Conservation (phyloP, 2,113 vertebrate genomes). For the Notiomystis cincta region DNA sequence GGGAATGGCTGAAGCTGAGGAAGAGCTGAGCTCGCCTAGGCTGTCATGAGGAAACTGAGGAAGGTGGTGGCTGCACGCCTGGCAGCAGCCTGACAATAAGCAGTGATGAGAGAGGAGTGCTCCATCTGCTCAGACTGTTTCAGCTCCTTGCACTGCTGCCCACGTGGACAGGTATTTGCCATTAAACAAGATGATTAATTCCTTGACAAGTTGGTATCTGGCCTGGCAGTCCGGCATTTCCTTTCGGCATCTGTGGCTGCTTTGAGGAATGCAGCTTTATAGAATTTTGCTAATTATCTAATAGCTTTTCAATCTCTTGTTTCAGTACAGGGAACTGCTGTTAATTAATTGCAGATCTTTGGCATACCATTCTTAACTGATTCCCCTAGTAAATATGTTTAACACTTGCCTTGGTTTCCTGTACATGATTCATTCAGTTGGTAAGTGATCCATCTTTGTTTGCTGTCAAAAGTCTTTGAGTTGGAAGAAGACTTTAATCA, state of each 20-base stretch:
- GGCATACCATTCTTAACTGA: slow-evolving; percentile 23
- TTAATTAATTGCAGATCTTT: slow-evolving; percentile 45
- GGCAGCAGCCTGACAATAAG: background rate
- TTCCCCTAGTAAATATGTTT: slow-evolving; percentile 50
- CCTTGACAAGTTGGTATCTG: slow-evolving; percentile 24
- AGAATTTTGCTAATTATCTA: slow-evolving; percentile 37
- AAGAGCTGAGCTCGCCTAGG: background rate
- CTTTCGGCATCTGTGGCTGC: background rate
- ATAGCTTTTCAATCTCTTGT: slow-evolving; percentile 35
- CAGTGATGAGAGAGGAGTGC: background rate
- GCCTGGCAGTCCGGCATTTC: background rate
- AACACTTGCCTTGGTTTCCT: slow-evolving; percentile 57
- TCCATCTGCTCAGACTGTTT: background rate
- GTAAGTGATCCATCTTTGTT: slow-evolving; percentile 50
- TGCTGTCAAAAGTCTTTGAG: slow-evolving; percentile 42
- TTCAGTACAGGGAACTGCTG: background rate
- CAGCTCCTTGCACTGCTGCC: background rate
- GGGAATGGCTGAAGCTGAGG: background rate
- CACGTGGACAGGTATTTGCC: background rate
- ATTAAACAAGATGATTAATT: background rate
- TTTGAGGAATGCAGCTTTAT: slow-evolving; percentile 17
- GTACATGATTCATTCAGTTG: slow-evolving; percentile 25
- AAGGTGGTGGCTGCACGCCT: background rate
- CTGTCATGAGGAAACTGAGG: background rate
- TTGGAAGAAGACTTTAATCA: slow-evolving; percentile 25